A percentile compares a stretch with the other conserved stretches of the same genome.
phyloP scores from a whole-genome alignment of 2,888 invertebrate genomes.

The Drosophila demipolita region DNA sequence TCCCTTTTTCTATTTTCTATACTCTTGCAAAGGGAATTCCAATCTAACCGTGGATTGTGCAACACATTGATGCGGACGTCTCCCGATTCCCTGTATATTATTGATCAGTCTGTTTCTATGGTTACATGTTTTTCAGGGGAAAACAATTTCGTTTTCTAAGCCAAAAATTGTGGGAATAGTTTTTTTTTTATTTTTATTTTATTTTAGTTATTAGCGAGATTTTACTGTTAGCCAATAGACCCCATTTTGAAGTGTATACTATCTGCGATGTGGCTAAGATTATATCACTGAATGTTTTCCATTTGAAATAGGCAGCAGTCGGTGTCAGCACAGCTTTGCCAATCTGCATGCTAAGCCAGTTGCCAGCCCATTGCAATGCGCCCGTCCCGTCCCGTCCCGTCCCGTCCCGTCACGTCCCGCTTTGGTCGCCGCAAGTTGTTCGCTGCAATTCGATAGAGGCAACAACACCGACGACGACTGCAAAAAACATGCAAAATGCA shows the following conservation, averaged over 20 bases:
- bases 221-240: background rate
- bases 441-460: conserved; percentile 36
- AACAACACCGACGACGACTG: conserved; percentile 20
- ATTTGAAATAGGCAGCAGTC: conserved; percentile 5
- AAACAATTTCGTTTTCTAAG: background rate
- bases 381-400: background rate
- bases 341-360: conserved; percentile 60
- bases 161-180: background rate
- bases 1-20: background rate
- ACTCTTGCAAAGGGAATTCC: background rate
- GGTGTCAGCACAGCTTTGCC: conserved; percentile 23
- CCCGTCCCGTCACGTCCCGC: background rate
- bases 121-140: background rate
- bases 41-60: background rate
- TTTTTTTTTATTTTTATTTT: no score
- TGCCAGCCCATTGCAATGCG: conserved; percentile 4
- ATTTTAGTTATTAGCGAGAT: background rate
- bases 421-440: conserved; percentile 1
- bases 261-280: background rate
- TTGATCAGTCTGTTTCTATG: no score
- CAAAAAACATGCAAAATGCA: conserved; percentile 26
- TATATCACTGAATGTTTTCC: background rate
- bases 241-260: background rate
- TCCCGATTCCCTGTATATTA: background rate
- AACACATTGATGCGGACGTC: background rate